Evolutionary conservation across 2,888 invertebrate genomes (phyloP), one percentile per base, ranked within the genome.

Genomic region (Ptilodon capucinus): DNA sequence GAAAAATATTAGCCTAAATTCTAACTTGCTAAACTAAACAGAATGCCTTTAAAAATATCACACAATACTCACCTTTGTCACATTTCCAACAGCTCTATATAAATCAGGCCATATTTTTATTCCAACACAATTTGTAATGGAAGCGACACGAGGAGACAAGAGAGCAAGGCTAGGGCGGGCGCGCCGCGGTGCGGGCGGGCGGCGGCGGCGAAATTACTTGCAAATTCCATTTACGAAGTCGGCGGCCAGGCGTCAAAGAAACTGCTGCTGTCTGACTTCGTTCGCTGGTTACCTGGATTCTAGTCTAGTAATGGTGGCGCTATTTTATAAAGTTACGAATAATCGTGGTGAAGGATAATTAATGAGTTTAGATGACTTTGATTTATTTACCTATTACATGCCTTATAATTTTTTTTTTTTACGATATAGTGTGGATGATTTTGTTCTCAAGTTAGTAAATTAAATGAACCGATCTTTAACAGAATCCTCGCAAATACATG

Each of bases 121-220:
- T 81, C 88, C 85, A 91, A 88, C 90, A 89, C 88, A 90, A 89
- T 90, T 90, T 89, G 88, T 89, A 89, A 90, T 88, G 89, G 88
- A 86, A 86, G 85, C 83, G 89, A 88, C 86, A 88, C 86, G 85
- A 85, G 79, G 87, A 88, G 86, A 89, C 89, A 88, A 86, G 87
- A 87, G 86, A 84, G 85, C 84, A 84, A 78, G 77, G 77, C 70
- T 67, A 67, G 73, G 76, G 74, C 68, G 55, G 64, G 60, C 35
- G 72, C 68, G 51, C 47, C 50, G 64, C 60, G 68, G 62, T 58
- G 71, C 61, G 67, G 64, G 61, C 59, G 71, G 68, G 69, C 69
- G 77, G 80, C 54, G 64, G 60, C 54, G 56, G 76, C 68, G 73
- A 86, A 89, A 91, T 91, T 91, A 91, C 89, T 90, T 90, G 88